A percentile compares a stretch with the other conserved stretches of the same genome.
These are phyloP conservation scores for Limenitis arthemis DNA, from an alignment of 2,888 invertebrate genomes.

Conservation along the genomic window DNA sequence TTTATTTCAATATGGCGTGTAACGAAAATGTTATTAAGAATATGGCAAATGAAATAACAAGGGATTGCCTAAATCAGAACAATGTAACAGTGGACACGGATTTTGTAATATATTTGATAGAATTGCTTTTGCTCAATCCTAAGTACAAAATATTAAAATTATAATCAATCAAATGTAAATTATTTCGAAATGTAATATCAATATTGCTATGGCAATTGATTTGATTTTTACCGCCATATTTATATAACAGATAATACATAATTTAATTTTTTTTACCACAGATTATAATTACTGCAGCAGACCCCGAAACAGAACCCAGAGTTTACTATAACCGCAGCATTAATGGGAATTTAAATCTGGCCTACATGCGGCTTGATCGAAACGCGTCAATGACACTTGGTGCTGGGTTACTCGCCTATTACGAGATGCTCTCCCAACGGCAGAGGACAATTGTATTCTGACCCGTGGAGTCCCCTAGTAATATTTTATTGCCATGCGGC, in stretches of 20 bases:
- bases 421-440: too few species aligned
- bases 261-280: too few species aligned
- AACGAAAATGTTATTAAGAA: constrained; percentile 69
- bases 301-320: too few species aligned
- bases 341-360: too few species aligned
- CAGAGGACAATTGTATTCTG: too few species aligned
- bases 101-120: constrained; percentile 67
- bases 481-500: too few species aligned
- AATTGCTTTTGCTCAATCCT: constrained; percentile 68
- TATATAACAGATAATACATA: background rate
- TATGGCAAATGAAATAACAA: constrained; percentile 71
- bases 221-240: background rate
- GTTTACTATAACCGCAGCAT: too few species aligned
- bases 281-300: too few species aligned
- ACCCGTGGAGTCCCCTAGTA: too few species aligned
- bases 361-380: too few species aligned
- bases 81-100: constrained; percentile 56
- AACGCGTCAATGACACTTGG: too few species aligned
- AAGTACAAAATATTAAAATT: constrained; percentile 39
- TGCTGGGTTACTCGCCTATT: too few species aligned
- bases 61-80: constrained; percentile 60
- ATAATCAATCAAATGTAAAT: constrained; percentile 2
- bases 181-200: constrained; percentile 9
- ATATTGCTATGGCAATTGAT: constrained; percentile 22
- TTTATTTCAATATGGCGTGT: constrained; percentile 42